Evolutionary conservation across 2,888 invertebrate genomes (phyloP).

Genomic region (Eupithecia dodoneata): DNA sequence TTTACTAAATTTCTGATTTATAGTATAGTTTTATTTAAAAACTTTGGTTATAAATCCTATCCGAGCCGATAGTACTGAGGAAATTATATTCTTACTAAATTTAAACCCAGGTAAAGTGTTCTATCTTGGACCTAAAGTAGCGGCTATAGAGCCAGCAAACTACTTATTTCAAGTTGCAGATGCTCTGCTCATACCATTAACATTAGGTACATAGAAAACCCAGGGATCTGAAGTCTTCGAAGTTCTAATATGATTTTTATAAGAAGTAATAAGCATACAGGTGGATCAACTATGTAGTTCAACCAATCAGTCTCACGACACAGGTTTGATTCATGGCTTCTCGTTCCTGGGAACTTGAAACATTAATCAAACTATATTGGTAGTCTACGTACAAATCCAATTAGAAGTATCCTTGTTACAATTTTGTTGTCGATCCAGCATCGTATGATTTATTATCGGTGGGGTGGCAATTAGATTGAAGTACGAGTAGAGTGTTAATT

Average conservation of each 20-base stretch:
- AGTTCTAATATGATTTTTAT: neutral
- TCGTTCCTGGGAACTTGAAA: conserved; percentile 69
- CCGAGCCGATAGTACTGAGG: neutral
- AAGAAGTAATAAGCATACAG: conserved; percentile 28
- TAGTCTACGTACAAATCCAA: conserved; percentile 80
- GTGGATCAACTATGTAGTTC: conserved; percentile 63
- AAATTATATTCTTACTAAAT: too few relatives aligned
- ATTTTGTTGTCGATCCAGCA: conserved; percentile 68
- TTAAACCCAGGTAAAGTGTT: neutral
- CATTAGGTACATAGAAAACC: neutral
- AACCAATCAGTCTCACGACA: conserved; percentile 77
- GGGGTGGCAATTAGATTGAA: conserved; percentile 69
- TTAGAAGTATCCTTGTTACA: conserved; percentile 78
- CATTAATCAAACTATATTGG: conserved; percentile 82
- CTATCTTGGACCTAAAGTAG: neutral
- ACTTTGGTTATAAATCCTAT: neutral
- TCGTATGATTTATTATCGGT: conserved; percentile 72
- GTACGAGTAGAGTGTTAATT: conserved; percentile 76
- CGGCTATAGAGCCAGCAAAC: neutral
- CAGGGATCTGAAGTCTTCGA: neutral
- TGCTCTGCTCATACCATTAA: neutral
- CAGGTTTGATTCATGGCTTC: conserved; percentile 78
- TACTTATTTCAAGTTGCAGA: neutral
- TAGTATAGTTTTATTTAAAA: neutral
- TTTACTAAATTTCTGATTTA: neutral